Percentiles rank a stretch among this genome's conserved stretches.
Evolutionary conservation across 2,888 invertebrate genomes (phyloP).

Genomic region (Drosophila birchii): DNA sequence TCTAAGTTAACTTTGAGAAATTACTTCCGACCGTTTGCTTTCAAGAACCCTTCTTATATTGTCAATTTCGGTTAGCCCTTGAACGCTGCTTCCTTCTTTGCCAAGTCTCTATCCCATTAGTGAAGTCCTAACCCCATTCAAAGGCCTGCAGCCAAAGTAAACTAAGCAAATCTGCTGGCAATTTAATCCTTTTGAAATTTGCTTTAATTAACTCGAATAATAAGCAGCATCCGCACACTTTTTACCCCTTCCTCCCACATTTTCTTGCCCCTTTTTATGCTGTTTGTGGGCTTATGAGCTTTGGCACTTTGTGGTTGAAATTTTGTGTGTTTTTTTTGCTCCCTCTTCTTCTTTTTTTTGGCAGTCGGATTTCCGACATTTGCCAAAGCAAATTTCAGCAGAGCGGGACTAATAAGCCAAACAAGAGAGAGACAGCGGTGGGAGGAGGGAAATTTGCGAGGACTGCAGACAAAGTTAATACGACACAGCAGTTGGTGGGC

Average conservation of each 20-base stretch:
- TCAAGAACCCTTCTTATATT: conserved; percentile 8
- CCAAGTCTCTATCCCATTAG: conserved; percentile 15
- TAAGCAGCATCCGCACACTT: conserved; percentile 49
- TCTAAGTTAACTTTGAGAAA: neutral
- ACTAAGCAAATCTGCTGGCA: conserved; percentile 51
- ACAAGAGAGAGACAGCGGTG: conserved; percentile 31
- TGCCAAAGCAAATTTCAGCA: conserved; percentile 52
- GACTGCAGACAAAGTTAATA: conserved; percentile 64
- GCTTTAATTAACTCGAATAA: conserved; percentile 68
- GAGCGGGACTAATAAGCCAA: conserved; percentile 58
- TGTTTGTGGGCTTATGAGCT: conserved; percentile 60
- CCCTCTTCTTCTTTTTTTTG: conserved; percentile 6
- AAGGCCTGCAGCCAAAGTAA: conserved; percentile 35
- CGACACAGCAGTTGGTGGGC: conserved; percentile 63
- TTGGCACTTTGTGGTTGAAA: conserved; percentile 55
- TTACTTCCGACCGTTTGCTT: neutral
- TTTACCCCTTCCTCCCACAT: conserved; percentile 1
- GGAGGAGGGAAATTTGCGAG: neutral
- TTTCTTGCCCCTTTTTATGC: conserved; percentile 43
- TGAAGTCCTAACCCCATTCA: conserved; percentile 11
- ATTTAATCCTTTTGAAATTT: conserved; percentile 65
- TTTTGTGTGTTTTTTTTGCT: conserved; percentile 15
- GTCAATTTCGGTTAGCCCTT: conserved; percentile 15
- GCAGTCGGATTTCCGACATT: conserved; percentile 56
- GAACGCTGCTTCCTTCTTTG: neutral